Base-by-base conservation (phyloP, 2,113 vertebrate genomes). In the Rhabdornis inornatus region DNA sequence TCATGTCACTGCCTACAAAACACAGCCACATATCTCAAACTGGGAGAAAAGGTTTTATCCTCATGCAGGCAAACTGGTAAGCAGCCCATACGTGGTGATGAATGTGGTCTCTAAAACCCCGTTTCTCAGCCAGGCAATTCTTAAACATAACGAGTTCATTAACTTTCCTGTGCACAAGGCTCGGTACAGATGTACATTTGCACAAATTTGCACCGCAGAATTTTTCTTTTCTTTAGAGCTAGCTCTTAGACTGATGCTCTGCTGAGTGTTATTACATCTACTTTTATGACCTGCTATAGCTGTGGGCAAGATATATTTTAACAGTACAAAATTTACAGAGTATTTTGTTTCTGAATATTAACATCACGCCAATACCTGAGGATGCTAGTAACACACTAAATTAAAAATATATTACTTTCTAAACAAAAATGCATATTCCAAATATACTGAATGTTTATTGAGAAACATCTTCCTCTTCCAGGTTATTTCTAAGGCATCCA, bases 301-400 rank as follows among this genome's bases (percentile, higher is more conserved):
- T 83, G 89, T 95, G 93, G 94, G 95, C 90, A 95, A 97, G 95
- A 95, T 49, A 83, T 74, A 97, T 92, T 97, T 86, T 91, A 89
- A 87, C 52, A 71, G 28, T 30, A 91, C n/a, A 89, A 91, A 96
- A 82, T 66, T 92, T 91, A 94, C 61, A 92, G 89, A 97, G 74
- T 90, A 84, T 89, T 97, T 93, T 96, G 42, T 80, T 93, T 83
- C 83, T 60, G 59, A 91, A 28, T 82, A 92, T 89, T 92, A 95
- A 87, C 83, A 84, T 60, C 28, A 72, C 52, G 61, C 11, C 87
- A 94, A 92, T 60, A 96, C 81, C 76, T 78, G 91, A 90, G 47
- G 66, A 94, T 69, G 59, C 45, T 70, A 95, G 93, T 88, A 97
- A 94, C 63, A 74, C 37, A 74, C 42, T 80, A 87, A 86, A 75